These are phyloP conservation scores for Champsocephalus esox DNA, from an alignment of 2,797 vertebrate species.

Conservation along the genomic window DNA sequence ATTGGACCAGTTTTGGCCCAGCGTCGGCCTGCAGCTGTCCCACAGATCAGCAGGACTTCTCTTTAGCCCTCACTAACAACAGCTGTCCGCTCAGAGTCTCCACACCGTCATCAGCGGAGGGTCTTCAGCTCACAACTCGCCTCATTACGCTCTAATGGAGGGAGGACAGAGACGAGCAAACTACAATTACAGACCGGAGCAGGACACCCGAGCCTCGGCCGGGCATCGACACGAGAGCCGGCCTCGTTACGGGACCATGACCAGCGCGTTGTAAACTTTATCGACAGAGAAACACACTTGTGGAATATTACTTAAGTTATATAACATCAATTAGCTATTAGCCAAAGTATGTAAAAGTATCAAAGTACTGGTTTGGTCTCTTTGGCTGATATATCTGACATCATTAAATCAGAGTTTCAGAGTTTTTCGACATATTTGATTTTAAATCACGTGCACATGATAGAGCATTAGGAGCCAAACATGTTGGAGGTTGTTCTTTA, in stretches of 20 bases:
- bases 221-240: constrained; percentile 65
- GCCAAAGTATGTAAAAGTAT: too few relatives aligned
- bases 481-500: too few relatives aligned
- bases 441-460: too few relatives aligned
- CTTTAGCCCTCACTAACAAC: constrained; percentile 71
- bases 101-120: constrained; percentile 67
- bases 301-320: too few relatives aligned
- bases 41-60: constrained; percentile 69
- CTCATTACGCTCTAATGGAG: constrained; percentile 78
- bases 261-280: constrained; percentile 41
- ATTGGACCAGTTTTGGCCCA: not conserved
- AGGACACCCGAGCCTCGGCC: constrained; percentile 61
- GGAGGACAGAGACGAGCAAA: constrained; percentile 75
- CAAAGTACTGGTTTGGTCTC: too few relatives aligned
- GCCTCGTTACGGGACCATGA: constrained; percentile 41
- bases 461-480: too few relatives aligned
- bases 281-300: not conserved
- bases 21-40: constrained; percentile 62
- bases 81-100: constrained; percentile 79
- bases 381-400: too few relatives aligned
- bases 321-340: too few relatives aligned
- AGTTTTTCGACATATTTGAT: too few relatives aligned
- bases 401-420: too few relatives aligned
- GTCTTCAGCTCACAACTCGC: constrained; percentile 61
- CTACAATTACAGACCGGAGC: constrained; percentile 72